Conservation (phyloP, 1,140 invertebrate genomes). For the Cyclina sinensis region DNA sequence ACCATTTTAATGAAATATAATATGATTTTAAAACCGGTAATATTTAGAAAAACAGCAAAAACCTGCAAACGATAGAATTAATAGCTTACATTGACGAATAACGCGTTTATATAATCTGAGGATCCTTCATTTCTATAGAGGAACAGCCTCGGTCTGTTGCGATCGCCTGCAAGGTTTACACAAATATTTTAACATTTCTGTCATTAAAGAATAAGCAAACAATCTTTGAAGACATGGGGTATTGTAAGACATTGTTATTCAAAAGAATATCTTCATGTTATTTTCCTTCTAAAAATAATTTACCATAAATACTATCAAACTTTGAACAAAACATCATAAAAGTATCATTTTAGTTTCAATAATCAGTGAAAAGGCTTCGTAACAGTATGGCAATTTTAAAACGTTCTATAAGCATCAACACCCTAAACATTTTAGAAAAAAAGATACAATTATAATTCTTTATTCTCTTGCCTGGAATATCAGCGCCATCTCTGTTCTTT, state of each 20-base stretch:
- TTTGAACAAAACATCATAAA: not conserved
- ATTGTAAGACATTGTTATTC: not conserved
- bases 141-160: slow-evolving; percentile 1
- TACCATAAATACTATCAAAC: not conserved
- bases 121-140: not conserved
- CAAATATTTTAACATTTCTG: not conserved
- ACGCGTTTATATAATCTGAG: slow-evolving; percentile 12
- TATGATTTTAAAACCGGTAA: too few species aligned
- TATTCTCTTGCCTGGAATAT: slow-evolving; percentile 12
- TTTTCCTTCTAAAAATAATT: not conserved
- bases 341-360: not conserved
- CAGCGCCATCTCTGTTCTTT: slow-evolving; percentile 29
- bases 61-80: too few species aligned
- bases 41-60: too few species aligned
- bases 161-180: not conserved
- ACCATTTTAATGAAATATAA: too few species aligned
- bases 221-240: not conserved
- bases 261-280: not conserved
- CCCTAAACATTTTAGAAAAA: too few species aligned
- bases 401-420: too few species aligned
- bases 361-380: too few species aligned
- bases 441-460: too few species aligned
- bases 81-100: slow-evolving; percentile 39
- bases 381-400: too few species aligned
- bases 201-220: not conserved